Percentiles rank a stretch among this genome's conserved stretches.
These are phyloP conservation scores for Graptemys geographica DNA, from an alignment of 2,797 vertebrate species.

Conservation along the genomic window DNA sequence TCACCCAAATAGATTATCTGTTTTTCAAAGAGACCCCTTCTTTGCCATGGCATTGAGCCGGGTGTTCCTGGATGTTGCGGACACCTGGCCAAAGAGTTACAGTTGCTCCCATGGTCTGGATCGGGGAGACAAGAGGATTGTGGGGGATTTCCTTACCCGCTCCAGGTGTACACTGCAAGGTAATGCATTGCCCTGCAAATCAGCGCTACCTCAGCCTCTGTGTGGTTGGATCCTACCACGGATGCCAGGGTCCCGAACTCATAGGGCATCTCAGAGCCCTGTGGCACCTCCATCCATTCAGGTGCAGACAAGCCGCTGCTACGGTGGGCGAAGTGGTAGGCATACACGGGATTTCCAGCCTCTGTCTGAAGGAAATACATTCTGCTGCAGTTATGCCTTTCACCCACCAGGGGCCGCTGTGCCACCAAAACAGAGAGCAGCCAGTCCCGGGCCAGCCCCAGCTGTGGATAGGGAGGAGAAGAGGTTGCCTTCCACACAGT, in stretches of 20 bases:
- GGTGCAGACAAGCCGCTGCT: slow-evolving; percentile 82
- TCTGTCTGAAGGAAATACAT: background rate
- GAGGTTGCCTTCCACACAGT: too few species aligned
- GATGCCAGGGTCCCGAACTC: slow-evolving; percentile 82
- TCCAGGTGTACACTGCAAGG: slow-evolving; percentile 83
- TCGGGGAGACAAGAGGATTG: too few species aligned
- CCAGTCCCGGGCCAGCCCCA: too few species aligned
- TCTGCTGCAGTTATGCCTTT: too few species aligned
- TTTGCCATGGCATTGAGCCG: too few species aligned
- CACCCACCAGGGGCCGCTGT: too few species aligned
- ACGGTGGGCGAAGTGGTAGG: slow-evolving; percentile 82
- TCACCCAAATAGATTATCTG: background rate
- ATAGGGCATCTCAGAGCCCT: slow-evolving; percentile 84
- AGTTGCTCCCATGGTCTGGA: background rate
- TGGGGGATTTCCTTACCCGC: slow-evolving; percentile 73
- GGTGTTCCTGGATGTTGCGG: too few species aligned
- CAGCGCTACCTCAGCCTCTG: slow-evolving; percentile 78
- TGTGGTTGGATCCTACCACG: background rate
- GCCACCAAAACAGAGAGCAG: too few species aligned
- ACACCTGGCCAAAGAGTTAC: background rate
- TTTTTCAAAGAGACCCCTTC: background rate
- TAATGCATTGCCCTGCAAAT: slow-evolving; percentile 82
- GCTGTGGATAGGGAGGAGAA: too few species aligned
- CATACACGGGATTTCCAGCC: slow-evolving; percentile 70
- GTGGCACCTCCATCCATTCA: slow-evolving; percentile 83